Conservation (phyloP, 2,797 vertebrate species). For the Tachyglossus aculeatus region DNA sequence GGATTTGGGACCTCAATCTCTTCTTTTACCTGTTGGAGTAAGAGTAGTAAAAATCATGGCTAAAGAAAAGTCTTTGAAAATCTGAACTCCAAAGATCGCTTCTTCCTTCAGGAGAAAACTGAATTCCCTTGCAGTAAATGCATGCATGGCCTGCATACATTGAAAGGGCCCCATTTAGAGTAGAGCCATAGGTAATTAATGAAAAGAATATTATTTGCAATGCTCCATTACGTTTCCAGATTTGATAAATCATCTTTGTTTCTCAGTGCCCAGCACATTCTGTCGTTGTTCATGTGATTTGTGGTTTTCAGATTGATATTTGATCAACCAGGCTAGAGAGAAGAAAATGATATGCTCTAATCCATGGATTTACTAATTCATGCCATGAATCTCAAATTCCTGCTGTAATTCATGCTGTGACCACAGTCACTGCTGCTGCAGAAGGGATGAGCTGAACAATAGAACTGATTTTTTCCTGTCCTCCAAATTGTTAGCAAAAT, state of each 20-base stretch:
- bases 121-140: neutral
- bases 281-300: constrained; percentile 26
- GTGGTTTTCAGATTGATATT: constrained; percentile 19
- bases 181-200: constrained; percentile 1
- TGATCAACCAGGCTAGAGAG: constrained; percentile 22
- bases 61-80: constrained; percentile 27
- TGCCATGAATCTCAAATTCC: neutral
- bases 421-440: neutral
- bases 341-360: neutral
- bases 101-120: constrained; percentile 1
- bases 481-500: neutral
- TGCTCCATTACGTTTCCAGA: constrained; percentile 15
- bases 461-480: neutral
- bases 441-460: constrained; percentile 31
- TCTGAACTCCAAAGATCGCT: neutral
- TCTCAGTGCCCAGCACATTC: constrained; percentile 21
- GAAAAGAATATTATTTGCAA: constrained; percentile 12
- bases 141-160: neutral
- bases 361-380: constrained; percentile 10
- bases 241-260: constrained; percentile 40
- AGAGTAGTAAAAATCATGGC: neutral
- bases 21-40: neutral
- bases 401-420: neutral
- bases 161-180: neutral
- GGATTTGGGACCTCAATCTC: neutral